Base-by-base conservation (phyloP, 2,888 invertebrate genomes). In the Liopterus haemorrhoidalis region DNA sequence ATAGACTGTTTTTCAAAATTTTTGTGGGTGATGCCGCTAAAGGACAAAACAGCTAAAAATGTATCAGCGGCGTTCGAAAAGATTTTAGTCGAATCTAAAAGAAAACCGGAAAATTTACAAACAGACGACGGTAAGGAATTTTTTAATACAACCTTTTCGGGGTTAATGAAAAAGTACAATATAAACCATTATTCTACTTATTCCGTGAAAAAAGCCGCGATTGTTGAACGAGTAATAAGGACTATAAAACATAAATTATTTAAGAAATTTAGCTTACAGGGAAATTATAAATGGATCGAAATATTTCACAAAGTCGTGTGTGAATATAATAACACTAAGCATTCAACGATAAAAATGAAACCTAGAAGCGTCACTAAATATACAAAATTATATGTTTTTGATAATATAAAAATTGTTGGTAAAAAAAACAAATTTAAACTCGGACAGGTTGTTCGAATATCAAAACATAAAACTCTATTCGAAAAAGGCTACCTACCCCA, bases 401-500 rank as follows among this genome's bases (percentile, higher is more conserved):
- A 37, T 5, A 9, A 28, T 8, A 36, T 43, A 30, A 43, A 48
- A 44, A 43, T 51, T 19, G 25, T 40, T 25, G 32, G 30, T 8
- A 38, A 20, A 20, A 42, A 21, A 4, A n/a, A n/a, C n/a, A 57
- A 54, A 51, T 55, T 50, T 51, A 50, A 44, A 24, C 16, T 52
- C 36, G 55, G 53, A 21, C 55, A 57, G 35, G 41, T 33, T 35
- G 59, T 58, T 12, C 48, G 59, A 12, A 52, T 56, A 9, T 38
- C 11, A 19, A 15, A 18, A 43, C 6, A n/a, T 5, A 57, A 55
- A 49, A 33, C 48, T 20, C 16, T 39, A 4, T 58, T 59, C 47
- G 48, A 49, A 8, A 57, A 58, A 35, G 56, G 57, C 2, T 60
- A 56, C 50, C 57, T 55, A 32, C 55, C 57, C 2, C 57, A 60